Base-by-base conservation (phyloP, 2,888 invertebrate species). In the Chymomyza procnemis region DNA sequence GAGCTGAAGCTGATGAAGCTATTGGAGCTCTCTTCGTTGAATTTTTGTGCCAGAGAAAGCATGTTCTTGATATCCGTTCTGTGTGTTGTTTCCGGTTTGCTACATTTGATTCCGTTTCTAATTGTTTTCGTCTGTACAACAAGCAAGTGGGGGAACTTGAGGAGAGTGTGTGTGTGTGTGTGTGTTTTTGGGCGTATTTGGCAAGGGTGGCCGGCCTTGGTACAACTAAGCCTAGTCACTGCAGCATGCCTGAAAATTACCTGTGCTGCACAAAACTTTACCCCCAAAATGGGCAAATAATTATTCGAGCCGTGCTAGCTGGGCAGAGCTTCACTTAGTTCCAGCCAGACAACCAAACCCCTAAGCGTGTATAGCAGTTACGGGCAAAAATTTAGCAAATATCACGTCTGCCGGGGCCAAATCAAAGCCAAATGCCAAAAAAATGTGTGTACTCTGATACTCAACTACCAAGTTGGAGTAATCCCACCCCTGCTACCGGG, bases 91-190 rank as follows among this genome's bases (percentile, higher is more conserved):
- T 82, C 80, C 84, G 85, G 75, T 72, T 85, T 71, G 80, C 65
- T 65, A 71, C 85, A 84, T 74, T 80, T 82, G 81, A 74, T 85
- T 85, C 71, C 79, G 81, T 76, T 75, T 85, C 81, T 82, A 82
- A 82, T 82, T 82, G 85, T 83, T 82, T 85, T 73, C 71, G 83
- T 83, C 75, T 69, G 63, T 21, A 46, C 62, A 14, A 54, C 16
- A n/a, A 8, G 16, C n/a, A 14, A 47, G 4, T 4, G 34, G 34
- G 34, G 12, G 34, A 3, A 2, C 12, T 41, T 12, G n/a, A 3
- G 0, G 12, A 12, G 12, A 12, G 6, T 14, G 34, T 41, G 12
- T 41, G 34, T 30, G 30, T 30, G 30, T 41, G 34, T 14, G 34
- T 41, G 34, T 4, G 34, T 6, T 30, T 30, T 30, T 30, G 34